A percentile compares a stretch with the other conserved stretches of the same genome.
These are phyloP conservation scores for Crepidodera aurea DNA, from an alignment of 2,888 invertebrate species.

Conservation along the genomic window DNA sequence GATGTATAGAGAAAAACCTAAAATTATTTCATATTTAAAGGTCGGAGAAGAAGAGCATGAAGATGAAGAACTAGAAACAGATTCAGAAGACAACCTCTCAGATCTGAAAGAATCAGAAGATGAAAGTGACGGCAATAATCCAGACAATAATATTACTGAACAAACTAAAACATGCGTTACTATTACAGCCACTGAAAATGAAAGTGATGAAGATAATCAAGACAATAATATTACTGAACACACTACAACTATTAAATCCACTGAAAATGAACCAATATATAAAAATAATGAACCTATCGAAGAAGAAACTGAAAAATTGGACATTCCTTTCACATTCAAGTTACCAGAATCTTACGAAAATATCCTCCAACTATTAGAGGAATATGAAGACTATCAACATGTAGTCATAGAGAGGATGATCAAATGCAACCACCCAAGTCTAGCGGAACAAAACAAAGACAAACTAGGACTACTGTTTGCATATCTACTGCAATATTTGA, in stretches of 20 bases:
- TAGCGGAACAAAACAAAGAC: slow-evolving; percentile 80
- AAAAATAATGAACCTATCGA: slow-evolving; percentile 12
- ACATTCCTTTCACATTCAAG: slow-evolving; percentile 68
- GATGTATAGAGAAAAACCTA: no score
- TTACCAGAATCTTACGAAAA: slow-evolving; percentile 72
- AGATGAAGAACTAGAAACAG: slow-evolving; percentile 50
- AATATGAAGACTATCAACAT: slow-evolving; percentile 67
- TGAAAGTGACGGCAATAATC: neutral
- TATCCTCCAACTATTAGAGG: slow-evolving; percentile 67
- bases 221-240: neutral
- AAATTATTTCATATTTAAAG: slow-evolving; percentile 9
- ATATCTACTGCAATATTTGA: slow-evolving; percentile 79
- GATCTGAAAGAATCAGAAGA: slow-evolving; percentile 60
- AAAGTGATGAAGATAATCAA: neutral
- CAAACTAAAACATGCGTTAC: neutral
- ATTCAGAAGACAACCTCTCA: slow-evolving; percentile 59
- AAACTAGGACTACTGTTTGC: slow-evolving; percentile 77
- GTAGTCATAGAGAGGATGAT: slow-evolving; percentile 82
- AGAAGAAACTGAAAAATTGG: slow-evolving; percentile 64
- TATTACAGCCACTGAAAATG: no score
- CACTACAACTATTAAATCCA: no score
- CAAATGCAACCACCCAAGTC: slow-evolving; percentile 86
- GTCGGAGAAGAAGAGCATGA: slow-evolving; percentile 51
- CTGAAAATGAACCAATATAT: no score
- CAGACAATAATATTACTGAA: neutral